phyloP scores from a whole-genome alignment of 2,888 invertebrate species.

The Drosophila recens region DNA sequence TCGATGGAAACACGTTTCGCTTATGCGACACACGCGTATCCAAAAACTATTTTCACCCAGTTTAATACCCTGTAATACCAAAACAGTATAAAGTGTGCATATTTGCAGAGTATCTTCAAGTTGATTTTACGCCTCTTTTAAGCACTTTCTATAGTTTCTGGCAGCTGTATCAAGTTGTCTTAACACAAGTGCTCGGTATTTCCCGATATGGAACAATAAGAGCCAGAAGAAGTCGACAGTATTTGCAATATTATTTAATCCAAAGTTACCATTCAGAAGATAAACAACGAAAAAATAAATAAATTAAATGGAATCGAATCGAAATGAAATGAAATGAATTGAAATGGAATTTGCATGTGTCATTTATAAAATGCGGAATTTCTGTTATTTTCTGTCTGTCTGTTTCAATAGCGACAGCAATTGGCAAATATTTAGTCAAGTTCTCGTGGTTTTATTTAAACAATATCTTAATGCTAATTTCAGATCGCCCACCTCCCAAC shows the following conservation, averaged over 20 bases:
- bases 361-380: slow-evolving; percentile 65
- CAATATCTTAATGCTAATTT: not conserved
- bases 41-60: slow-evolving; percentile 9
- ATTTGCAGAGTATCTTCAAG: not conserved
- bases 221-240: slow-evolving; percentile 21
- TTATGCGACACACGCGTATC: slow-evolving; percentile 66
- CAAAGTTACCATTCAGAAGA: slow-evolving; percentile 15
- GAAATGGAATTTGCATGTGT: slow-evolving; percentile 48
- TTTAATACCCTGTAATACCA: not conserved
- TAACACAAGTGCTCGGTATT: slow-evolving; percentile 51
- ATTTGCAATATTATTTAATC: slow-evolving; percentile 64
- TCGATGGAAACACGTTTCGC: slow-evolving; percentile 53
- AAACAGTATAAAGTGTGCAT: not conserved
- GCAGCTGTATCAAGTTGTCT: slow-evolving; percentile 45
- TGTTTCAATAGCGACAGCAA: slow-evolving; percentile 14
- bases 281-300: slow-evolving; percentile 7
- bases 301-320: not conserved
- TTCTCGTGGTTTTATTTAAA: slow-evolving; percentile 32
- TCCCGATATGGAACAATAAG: slow-evolving; percentile 23
- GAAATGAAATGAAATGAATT: slow-evolving; percentile 11
- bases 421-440: slow-evolving; percentile 55
- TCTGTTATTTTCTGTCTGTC: slow-evolving; percentile 44
- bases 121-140: slow-evolving; percentile 4
- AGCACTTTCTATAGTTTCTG: slow-evolving; percentile 5
- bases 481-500: slow-evolving; percentile 15